Evolutionary conservation across 1,140 invertebrate genomes (phyloP), one percentile per base, ranked within the genome.

Genomic region (Lamellibrachia luymesi): DNA sequence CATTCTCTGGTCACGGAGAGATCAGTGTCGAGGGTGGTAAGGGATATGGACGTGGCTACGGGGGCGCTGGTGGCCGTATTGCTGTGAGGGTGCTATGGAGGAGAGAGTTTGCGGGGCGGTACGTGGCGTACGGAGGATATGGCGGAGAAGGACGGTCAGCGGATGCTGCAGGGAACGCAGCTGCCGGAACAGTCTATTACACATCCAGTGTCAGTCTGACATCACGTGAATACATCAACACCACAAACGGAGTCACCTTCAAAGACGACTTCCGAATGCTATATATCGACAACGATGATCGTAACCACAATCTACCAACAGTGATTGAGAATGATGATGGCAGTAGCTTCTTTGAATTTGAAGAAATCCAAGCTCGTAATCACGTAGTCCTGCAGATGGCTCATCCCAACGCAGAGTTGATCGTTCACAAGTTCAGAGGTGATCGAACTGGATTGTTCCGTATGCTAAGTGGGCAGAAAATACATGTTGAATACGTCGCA

Each of bases 351-450:
- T 95, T 94, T 93, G 95, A 95, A 90, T 94, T 95, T 94, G 94
- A 94, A 93, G 94, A 95, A 92, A 89, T 95, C n/a, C 94, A 94
- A 52, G 94, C 94, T 7, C 92, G 93, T 38, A 94, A 94, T 52
- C 94, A 95, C 94, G 95, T 93, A 49, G 94, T 95, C 51, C 93
- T 95, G 17, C 93, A 94, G 92, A 94, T 95, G 92, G 91, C 94
- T 90, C 64, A 80, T 80, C 50, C 50, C 38, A 93, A 93, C 89
- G 94, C 94, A n/a, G 94, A 94, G 64, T 93, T 95, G 2, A 93
- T 94, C n/a, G 95, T 95, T 7, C 95, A 95, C 93, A 95, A 94
- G 92, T 95, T 95, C 94, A 90, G 93, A 93, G 95, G 95, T 22
- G 95, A 95, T 92, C 94, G 94, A 93, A 95, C 95, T 27, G 95